Evolutionary conservation across 2,888 invertebrate genomes (phyloP), one percentile per base, ranked within the genome.

Genomic region (Ophion ellenae): DNA sequence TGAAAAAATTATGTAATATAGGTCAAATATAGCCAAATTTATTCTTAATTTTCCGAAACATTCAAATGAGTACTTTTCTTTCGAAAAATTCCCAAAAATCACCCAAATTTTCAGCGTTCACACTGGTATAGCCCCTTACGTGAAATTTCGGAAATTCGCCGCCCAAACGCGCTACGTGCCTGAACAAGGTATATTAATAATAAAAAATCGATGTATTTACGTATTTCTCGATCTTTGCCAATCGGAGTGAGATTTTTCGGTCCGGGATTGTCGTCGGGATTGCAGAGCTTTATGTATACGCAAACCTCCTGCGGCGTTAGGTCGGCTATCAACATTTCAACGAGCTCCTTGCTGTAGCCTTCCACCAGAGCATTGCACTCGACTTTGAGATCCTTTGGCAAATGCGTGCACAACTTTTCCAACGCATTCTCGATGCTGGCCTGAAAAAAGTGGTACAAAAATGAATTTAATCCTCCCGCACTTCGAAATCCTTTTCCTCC

Each of bases 301-400:
- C 98, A 98, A 63, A 98, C 96, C 94, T 98, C 97, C 89, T 96
- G 95, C 0, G 97, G 96, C 75, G 95, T 95, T 89, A 98, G 95
- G 91, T 98, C 96, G 20, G 97, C 96, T 2, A 97, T 94, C 17
- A 98, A 92, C 96, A 97, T 96, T 89, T 98, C 97, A 10, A 98
- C 94, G 40, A 98, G 94, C 91, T 97, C 96, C 71, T 96, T 95
- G 10, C 97, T 96, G 94, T 98, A 98, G 0, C 96, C 95, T 88
- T 97, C 95, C 0, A 98, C 97, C 89, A 98, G 97, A 90, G 96
- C 96, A 0, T 95, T 94, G 92, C 98, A 98, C 93, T 97, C 96
- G 0, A 94, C 92, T 32, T 94, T 95, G 11, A 98, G 94, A 86
- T 96, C 96, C 0, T 94, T 92, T 0, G 97, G 96, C 47, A 98